phyloP scores from a whole-genome alignment of 2,113 vertebrate genomes.

The Pygoscelis antarcticus region DNA sequence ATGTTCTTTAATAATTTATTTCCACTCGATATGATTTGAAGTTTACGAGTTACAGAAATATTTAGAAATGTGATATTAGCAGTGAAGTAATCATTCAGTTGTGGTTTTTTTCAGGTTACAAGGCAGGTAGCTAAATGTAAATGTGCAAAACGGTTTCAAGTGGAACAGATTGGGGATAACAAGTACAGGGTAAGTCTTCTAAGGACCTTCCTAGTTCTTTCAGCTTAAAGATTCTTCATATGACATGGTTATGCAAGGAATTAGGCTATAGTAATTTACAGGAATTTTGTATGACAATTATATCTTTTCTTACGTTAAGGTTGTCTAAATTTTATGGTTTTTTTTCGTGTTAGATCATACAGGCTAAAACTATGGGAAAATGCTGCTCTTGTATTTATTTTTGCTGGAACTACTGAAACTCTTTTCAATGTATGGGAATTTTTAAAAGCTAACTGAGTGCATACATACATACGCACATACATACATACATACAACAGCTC shows the following conservation, averaged over 20 bases:
- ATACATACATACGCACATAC: rapidly evolving
- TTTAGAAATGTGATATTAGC: not conserved
- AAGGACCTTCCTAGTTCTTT: not conserved
- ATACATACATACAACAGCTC: not conserved
- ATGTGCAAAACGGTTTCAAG: constrained; percentile 98
- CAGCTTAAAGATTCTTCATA: not conserved
- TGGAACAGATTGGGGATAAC: constrained; percentile 98
- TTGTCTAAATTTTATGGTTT: not conserved
- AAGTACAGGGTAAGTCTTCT: constrained; percentile 92
- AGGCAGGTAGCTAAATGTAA: constrained; percentile 98
- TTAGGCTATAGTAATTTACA: not conserved
- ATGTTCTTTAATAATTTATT: not conserved
- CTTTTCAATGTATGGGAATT: not conserved
- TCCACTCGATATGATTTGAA: not conserved
- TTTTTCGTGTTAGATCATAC: not conserved
- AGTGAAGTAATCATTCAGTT: not conserved
- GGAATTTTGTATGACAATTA: not conserved
- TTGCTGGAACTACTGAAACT: not conserved
- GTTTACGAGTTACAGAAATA: not conserved
- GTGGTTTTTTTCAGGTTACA: constrained; percentile 83
- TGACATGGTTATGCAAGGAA: not conserved
- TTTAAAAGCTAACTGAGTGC: not conserved
- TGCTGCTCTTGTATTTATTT: not conserved
- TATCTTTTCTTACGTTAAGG: not conserved
- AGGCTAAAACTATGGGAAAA: not conserved